These are phyloP conservation scores for Meles meles DNA, from an alignment of 2,113 vertebrate genomes.

Conservation along the genomic window DNA sequence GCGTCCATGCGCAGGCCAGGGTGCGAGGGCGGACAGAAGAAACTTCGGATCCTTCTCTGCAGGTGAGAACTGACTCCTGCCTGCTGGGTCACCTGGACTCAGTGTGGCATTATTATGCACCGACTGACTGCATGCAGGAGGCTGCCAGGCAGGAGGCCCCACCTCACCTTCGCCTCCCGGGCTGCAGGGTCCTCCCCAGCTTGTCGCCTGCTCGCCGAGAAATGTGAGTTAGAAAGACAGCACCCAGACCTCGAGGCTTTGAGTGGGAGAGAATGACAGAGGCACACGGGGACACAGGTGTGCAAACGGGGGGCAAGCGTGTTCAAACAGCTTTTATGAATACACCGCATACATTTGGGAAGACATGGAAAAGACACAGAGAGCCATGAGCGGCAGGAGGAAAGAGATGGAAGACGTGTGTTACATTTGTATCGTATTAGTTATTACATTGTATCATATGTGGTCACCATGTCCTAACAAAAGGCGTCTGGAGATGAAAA, in stretches of 20 bases:
- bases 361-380: too few species aligned
- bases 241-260: fast-evolving
- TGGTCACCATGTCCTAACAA: background rate
- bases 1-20: fast-evolving
- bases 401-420: background rate
- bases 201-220: background rate
- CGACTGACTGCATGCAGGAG: background rate
- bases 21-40: fast-evolving
- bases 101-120: fast-evolving
- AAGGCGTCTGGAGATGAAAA: background rate
- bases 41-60: too few species aligned
- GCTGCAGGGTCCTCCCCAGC: background rate
- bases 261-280: fast-evolving
- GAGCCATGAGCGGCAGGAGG: too few species aligned
- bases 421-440: background rate
- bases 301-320: too few species aligned
- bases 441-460: background rate
- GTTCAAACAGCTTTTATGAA: background rate
- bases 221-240: fast-evolving
- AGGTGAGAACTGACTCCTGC: background rate
- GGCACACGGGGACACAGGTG: fast-evolving
- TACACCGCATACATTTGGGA: background rate
- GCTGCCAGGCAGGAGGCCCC: fast-evolving
- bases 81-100: background rate
- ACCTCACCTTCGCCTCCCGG: fast-evolving